A percentile compares a stretch with the other conserved stretches of the same genome.
These are phyloP conservation scores for Ceratina calcarata DNA, from an alignment of 1,140 invertebrate species.

Conservation along the genomic window DNA sequence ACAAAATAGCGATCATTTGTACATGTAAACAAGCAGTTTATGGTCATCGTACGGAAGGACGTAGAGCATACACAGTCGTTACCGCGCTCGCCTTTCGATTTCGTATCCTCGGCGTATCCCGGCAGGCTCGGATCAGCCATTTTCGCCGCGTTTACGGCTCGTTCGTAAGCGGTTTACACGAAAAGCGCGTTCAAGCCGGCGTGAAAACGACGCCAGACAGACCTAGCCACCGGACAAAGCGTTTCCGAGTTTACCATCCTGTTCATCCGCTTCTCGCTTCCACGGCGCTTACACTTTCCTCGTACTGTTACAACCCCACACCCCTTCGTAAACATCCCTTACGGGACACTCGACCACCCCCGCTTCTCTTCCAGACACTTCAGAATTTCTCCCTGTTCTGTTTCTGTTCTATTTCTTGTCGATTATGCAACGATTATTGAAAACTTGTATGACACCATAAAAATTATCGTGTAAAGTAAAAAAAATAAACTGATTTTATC, in stretches of 20 bases:
- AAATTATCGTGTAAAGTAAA: too few species aligned
- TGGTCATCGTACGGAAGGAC: too few species aligned
- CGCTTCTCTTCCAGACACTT: not conserved
- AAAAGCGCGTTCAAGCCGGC: conserved; percentile 50
- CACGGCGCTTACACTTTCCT: conserved; percentile 25
- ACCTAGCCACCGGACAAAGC: conserved; percentile 55
- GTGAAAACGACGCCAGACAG: conserved; percentile 56
- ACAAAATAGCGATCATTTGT: too few species aligned
- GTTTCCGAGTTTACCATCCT: conserved; percentile 58
- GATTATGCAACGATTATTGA: too few species aligned
- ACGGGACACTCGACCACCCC: not conserved
- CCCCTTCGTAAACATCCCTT: conserved; percentile 4
- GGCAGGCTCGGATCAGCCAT: conserved; percentile 35
- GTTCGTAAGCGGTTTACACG: conserved; percentile 58
- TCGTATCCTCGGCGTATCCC: conserved; percentile 7
- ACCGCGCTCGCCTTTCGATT: conserved; percentile 16
- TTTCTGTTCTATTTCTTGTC: too few species aligned
- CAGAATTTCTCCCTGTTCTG: too few species aligned
- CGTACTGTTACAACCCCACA: conserved; percentile 27
- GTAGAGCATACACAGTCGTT: too few species aligned
- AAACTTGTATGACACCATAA: too few species aligned
- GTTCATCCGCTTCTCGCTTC: conserved; percentile 51
- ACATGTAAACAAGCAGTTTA: not conserved
- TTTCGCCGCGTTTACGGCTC: conserved; percentile 46
- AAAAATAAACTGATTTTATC: too few species aligned